Evolutionary conservation across 2,113 vertebrate species (phyloP).

Genomic region (Cynopterus brachyotis): DNA sequence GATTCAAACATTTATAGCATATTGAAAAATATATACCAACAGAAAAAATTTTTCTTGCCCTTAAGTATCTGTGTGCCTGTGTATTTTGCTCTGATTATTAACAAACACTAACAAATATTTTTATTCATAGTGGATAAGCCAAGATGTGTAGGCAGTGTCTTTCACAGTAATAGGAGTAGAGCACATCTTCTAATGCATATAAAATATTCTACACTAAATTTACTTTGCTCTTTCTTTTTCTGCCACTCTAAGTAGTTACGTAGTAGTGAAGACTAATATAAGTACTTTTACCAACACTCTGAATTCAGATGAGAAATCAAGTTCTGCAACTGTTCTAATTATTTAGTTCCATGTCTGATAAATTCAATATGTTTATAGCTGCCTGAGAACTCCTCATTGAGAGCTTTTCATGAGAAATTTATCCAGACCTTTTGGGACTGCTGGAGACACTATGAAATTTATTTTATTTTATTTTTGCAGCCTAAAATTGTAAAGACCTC

Average conservation of each 20-base stretch:
- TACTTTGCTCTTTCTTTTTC: background rate
- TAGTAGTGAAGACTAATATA: background rate
- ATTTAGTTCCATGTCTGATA: background rate
- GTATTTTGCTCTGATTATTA: background rate
- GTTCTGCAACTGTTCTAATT: background rate
- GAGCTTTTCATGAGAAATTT: background rate
- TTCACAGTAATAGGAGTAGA: background rate
- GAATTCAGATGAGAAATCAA: background rate
- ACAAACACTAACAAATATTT: slow-evolving; percentile 19
- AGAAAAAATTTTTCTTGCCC: background rate
- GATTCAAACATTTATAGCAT: background rate
- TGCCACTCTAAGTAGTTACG: background rate
- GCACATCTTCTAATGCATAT: background rate
- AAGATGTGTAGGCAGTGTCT: background rate
- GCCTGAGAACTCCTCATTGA: background rate
- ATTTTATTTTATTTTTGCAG: background rate
- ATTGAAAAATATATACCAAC: background rate
- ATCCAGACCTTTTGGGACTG: background rate
- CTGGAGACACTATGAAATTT: background rate
- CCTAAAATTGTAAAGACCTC: background rate
- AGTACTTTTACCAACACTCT: background rate
- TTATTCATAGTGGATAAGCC: background rate
- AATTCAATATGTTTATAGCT: background rate
- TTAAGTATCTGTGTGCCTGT: background rate
- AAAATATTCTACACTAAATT: background rate